Percentiles rank a stretch among this genome's conserved stretches.
Conservation (phyloP, 1,140 invertebrate genomes). For the Lamellibrachia luymesi region DNA sequence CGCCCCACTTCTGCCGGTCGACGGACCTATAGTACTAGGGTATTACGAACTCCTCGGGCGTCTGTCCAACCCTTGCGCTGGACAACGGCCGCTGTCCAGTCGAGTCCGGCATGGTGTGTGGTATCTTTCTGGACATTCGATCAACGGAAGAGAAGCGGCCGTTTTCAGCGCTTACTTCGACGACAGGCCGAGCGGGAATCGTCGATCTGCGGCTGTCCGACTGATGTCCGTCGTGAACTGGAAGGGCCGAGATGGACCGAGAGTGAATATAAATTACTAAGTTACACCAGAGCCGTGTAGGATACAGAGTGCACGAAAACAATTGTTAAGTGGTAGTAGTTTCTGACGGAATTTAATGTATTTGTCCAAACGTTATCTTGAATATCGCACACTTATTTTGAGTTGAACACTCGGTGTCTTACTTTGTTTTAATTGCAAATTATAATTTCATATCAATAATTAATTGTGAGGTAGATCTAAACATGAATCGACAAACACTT, state of each 20-base stretch:
- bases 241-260: background rate
- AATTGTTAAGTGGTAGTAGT: too few species aligned
- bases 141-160: background rate
- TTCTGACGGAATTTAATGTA: too few species aligned
- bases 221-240: background rate
- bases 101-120: background rate
- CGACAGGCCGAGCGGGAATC: conserved; percentile 6
- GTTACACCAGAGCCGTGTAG: too few species aligned
- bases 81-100: background rate
- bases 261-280: background rate
- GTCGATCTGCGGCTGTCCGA: background rate
- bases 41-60: conserved; percentile 1
- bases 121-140: background rate
- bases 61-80: background rate
- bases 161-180: conserved; percentile 6
- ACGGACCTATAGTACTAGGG: background rate
- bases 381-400: too few species aligned
- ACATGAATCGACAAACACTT: too few species aligned
- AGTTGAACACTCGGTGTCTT: too few species aligned
- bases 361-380: too few species aligned
- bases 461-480: too few species aligned
- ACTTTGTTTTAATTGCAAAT: too few species aligned
- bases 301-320: too few species aligned
- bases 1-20: background rate
- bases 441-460: too few species aligned